phyloP scores from a whole-genome alignment of 2,888 invertebrate species.

The Mythimna loreyi region DNA sequence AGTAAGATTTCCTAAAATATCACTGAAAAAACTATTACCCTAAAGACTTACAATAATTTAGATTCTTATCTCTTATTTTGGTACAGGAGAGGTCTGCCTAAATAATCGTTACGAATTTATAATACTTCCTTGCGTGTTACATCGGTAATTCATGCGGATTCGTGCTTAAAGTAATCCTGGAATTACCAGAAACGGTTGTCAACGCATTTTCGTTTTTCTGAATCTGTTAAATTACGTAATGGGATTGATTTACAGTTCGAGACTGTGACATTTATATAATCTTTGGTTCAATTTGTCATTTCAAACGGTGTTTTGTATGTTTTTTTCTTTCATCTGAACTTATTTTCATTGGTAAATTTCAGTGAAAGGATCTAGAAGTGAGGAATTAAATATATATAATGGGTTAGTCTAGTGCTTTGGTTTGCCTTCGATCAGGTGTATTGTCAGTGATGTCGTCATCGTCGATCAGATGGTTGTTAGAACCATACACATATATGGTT shows the following conservation, averaged over 20 bases:
- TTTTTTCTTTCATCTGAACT: not conserved
- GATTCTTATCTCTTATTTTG: no score
- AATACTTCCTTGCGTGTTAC: constrained; percentile 43
- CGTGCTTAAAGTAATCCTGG: constrained; percentile 42
- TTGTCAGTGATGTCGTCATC: no score
- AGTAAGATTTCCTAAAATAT: no score
- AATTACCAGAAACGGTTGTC: constrained; percentile 38
- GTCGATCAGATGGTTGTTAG: no score
- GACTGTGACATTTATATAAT: not conserved
- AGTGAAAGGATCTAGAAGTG: no score
- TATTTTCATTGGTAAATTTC: no score
- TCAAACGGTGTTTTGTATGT: not conserved
- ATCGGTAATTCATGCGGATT: constrained; percentile 34
- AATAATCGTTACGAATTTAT: constrained; percentile 3
- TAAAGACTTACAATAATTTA: no score
- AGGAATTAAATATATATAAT: no score
- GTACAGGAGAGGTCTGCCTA: not conserved
- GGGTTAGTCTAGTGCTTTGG: no score
- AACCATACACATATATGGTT: no score
- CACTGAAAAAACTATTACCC: no score
- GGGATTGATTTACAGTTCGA: constrained; percentile 39
- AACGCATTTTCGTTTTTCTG: constrained; percentile 22
- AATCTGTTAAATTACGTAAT: constrained; percentile 14
- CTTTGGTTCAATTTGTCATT: not conserved
- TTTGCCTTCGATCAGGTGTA: no score